A percentile compares a stretch with the other conserved stretches of the same genome.
These are phyloP conservation scores for Megastigmus dorsalis DNA, from an alignment of 2,888 invertebrate genomes.

Conservation along the genomic window DNA sequence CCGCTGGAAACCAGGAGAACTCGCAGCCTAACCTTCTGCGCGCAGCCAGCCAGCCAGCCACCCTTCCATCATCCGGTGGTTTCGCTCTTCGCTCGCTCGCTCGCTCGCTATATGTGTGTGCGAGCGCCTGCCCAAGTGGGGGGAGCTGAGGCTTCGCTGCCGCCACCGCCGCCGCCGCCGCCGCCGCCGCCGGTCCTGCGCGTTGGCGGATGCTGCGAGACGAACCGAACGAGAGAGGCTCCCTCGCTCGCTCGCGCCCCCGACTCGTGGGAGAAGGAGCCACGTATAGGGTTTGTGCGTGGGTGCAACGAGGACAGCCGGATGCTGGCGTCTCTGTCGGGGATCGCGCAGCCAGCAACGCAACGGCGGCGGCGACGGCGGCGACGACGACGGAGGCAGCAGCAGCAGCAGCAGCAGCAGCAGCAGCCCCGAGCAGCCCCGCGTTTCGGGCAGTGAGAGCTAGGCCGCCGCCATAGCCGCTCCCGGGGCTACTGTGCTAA, in stretches of 20 bases:
- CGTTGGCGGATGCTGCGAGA: constrained; percentile 70
- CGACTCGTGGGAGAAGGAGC: neutral
- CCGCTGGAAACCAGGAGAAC: neutral
- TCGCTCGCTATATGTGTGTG: neutral
- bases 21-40: constrained; percentile 45
- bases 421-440: neutral
- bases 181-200: constrained; percentile 67
- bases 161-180: no score
- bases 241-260: neutral
- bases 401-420: constrained; percentile 57
- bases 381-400: constrained; percentile 59
- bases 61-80: constrained; percentile 56
- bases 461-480: constrained; percentile 74
- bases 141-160: no score
- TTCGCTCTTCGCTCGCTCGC: constrained; percentile 32
- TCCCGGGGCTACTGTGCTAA: constrained; percentile 62
- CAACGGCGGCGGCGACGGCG: constrained; percentile 27
- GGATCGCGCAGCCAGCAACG: constrained; percentile 52
- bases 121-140: no score
- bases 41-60: constrained; percentile 36
- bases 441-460: constrained; percentile 67
- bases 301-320: constrained; percentile 40
- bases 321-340: neutral
- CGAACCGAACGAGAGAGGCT: constrained; percentile 15
- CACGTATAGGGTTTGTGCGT: neutral